A percentile compares a stretch with the other conserved stretches of the same genome.
Conservation (phyloP, 2,113 vertebrate genomes). For the Dendropsophus ebraccatus region DNA sequence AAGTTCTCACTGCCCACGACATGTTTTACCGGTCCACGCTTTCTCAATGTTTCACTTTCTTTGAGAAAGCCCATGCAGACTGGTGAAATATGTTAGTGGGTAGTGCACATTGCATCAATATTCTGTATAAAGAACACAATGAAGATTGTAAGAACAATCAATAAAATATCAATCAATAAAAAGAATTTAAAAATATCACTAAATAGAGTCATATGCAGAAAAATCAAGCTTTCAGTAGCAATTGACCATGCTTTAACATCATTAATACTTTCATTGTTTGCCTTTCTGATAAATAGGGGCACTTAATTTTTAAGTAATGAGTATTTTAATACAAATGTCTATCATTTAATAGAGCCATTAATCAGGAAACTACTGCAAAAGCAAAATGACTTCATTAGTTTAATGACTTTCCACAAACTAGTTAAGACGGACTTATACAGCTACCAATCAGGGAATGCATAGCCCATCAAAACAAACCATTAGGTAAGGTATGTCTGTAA, state of each 20-base stretch:
- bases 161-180: neutral
- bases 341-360: slow-evolving; percentile 38
- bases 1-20: too few relatives aligned
- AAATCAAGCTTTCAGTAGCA: neutral
- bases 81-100: too few relatives aligned
- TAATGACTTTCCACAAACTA: slow-evolving; percentile 11
- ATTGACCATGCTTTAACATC: neutral
- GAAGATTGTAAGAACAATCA: neutral
- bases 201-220: neutral
- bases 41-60: too few relatives aligned
- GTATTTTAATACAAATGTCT: slow-evolving; percentile 16
- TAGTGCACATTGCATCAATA: neutral
- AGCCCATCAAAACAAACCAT: slow-evolving; percentile 12
- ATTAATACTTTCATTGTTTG: neutral
- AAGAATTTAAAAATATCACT: neutral
- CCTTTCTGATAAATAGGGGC: neutral
- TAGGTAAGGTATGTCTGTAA: too few relatives aligned
- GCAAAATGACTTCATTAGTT: slow-evolving; percentile 44
- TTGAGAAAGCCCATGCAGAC: too few relatives aligned
- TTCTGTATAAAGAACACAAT: neutral
- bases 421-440: slow-evolving; percentile 22
- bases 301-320: slow-evolving; percentile 38
- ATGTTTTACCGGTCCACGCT: too few relatives aligned
- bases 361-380: slow-evolving; percentile 30
- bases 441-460: neutral